These are phyloP conservation scores for Exocentrus adspersus DNA, from an alignment of 2,888 invertebrate genomes.

Conservation along the genomic window DNA sequence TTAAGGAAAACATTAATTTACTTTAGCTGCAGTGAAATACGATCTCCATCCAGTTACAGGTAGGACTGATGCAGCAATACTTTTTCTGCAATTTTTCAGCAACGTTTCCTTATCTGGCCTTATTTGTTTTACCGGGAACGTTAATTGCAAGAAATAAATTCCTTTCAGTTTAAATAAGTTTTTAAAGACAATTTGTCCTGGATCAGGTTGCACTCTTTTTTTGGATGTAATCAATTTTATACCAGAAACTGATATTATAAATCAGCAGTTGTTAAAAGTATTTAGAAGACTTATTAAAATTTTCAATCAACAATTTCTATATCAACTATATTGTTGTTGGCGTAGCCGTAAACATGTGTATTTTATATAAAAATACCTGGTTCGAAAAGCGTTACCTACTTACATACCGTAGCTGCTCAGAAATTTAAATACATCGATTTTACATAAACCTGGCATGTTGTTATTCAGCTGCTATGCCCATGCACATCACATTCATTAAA, in stretches of 20 bases:
- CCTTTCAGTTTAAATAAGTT: background rate
- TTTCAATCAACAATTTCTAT: too few species aligned
- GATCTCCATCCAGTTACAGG: background rate
- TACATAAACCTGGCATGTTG: conserved; percentile 13
- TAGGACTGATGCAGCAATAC: background rate
- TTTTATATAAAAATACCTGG: background rate
- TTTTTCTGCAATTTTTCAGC: background rate
- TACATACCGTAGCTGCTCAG: background rate
- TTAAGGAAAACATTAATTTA: background rate
- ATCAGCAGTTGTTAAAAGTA: too few species aligned
- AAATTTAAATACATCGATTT: conserved; percentile 28
- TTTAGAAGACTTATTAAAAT: too few species aligned
- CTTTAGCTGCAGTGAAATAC: background rate
- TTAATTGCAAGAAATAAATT: background rate
- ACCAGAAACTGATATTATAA: too few species aligned
- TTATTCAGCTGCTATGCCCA: background rate
- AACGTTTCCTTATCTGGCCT: background rate
- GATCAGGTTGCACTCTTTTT: too few species aligned
- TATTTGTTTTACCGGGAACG: background rate
- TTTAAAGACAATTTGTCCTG: too few species aligned
- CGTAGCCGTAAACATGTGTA: too few species aligned
- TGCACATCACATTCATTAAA: conserved; percentile 11
- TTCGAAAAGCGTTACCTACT: background rate
- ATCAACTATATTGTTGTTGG: too few species aligned
- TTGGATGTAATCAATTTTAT: too few species aligned